Conservation (phyloP, 1,140 invertebrate species). For the Vanessa tameamea region DNA sequence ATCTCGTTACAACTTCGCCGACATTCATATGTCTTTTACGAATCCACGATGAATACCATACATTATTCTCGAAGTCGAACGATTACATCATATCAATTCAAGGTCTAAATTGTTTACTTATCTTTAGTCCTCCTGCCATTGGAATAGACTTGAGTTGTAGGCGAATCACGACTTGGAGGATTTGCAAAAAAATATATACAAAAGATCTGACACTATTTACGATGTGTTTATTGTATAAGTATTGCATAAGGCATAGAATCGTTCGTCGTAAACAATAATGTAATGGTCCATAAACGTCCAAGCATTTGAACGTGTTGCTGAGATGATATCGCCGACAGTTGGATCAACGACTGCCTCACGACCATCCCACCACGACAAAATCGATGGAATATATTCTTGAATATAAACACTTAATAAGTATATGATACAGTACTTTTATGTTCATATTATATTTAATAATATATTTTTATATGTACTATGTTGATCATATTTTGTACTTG, state of each 20-base stretch:
- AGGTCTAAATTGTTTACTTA: no score
- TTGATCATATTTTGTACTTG: no score
- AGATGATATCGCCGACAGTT: slow-evolving; percentile 51
- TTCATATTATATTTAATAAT: no score
- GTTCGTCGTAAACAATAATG: slow-evolving; percentile 30
- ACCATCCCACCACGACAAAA: slow-evolving; percentile 20
- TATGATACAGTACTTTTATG: no score
- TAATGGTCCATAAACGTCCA: slow-evolving; percentile 37
- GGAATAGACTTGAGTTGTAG: slow-evolving; percentile 7
- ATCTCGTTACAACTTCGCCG: no score
- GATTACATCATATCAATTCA: no score
- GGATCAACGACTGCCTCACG: slow-evolving; percentile 43
- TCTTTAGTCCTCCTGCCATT: no score
- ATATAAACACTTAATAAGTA: background rate
- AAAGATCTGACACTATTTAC: background rate
- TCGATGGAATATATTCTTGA: background rate
- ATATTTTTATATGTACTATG: no score
- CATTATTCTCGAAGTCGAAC: no score
- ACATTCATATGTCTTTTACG: no score
- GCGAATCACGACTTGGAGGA: slow-evolving; percentile 24
- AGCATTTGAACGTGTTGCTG: slow-evolving; percentile 42
- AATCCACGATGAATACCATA: no score
- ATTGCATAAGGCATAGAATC: slow-evolving; percentile 28
- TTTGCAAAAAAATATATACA: slow-evolving; percentile 1
- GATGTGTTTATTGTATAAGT: slow-evolving; percentile 1